These are phyloP conservation scores for Rattus rattus DNA, from an alignment of 2,113 vertebrate species.

Conservation along the genomic window DNA sequence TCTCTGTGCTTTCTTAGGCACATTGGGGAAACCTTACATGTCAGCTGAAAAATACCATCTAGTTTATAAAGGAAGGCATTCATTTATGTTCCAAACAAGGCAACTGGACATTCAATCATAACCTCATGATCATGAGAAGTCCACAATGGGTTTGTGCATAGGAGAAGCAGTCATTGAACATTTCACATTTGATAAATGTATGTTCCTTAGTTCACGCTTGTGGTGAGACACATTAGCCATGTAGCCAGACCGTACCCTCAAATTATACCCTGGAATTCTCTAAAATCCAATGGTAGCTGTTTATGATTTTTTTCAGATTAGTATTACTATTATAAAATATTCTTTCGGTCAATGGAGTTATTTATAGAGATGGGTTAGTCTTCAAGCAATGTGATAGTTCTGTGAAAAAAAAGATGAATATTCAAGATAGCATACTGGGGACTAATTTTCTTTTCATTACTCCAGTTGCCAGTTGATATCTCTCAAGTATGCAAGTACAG, in stretches of 20 bases:
- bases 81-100: slow-evolving; percentile 58
- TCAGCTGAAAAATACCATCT: slow-evolving; percentile 57
- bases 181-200: slow-evolving; percentile 75
- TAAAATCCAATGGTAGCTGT: slow-evolving; percentile 68
- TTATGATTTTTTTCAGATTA: slow-evolving; percentile 55
- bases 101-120: slow-evolving; percentile 63
- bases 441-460: slow-evolving; percentile 17
- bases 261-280: slow-evolving; percentile 71
- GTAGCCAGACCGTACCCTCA: slow-evolving; percentile 73
- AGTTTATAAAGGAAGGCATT: slow-evolving; percentile 57
- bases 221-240: slow-evolving; percentile 52
- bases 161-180: slow-evolving; percentile 72
- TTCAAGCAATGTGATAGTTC: background rate
- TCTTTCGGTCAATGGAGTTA: slow-evolving; percentile 55
- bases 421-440: background rate
- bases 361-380: slow-evolving; percentile 35
- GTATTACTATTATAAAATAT: slow-evolving; percentile 65
- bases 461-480: background rate
- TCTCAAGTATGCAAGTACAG: background rate
- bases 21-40: slow-evolving; percentile 21
- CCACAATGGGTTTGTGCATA: slow-evolving; percentile 61
- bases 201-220: slow-evolving; percentile 67
- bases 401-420: background rate
- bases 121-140: slow-evolving; percentile 59
- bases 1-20: slow-evolving; percentile 45